Base-by-base conservation (phyloP, 2,113 vertebrate species). In the Romanogobio albipinnatus region DNA sequence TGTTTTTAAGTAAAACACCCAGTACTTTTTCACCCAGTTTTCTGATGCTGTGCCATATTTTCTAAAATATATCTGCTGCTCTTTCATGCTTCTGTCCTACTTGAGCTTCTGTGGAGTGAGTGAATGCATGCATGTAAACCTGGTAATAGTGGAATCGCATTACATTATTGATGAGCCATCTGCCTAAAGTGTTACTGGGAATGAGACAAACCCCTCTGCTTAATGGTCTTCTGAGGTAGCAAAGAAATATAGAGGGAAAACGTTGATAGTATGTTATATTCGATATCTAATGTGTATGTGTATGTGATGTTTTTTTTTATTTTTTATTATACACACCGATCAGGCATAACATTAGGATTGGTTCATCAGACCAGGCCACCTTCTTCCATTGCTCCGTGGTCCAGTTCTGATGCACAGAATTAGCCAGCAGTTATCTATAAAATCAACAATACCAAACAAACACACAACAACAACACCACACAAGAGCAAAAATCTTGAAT, bases 161-260 rank as follows among this genome's bases (percentile, higher is more conserved):
- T 93, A 88, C 87, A 91, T 94, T 92, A 94, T 92, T 88, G 86
- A 94, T 93, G 88, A 91, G 64, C 89, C 91, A 92, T 92, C 89
- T 93, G 92, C 91, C 89, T 66, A 79, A 53, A 80, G 51, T 88
- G 58, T 53, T 75, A 80, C 8, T 43, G 19, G n/a, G n/a, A 75
- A 62, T 17, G 14, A 79, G 58, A 10, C 39, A 1, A 62, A 79
- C 15, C 56, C 58, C n/a, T 45, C 26, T 14, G 49, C 49, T 51
- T 53, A 53, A 26, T 53, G 74, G 4, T 29, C n/a, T 49, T 53
- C 26, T 51, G 6, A 53, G 47, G 26, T 49, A 74, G 43, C 26
- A 24, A n/a, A 47, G 71, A 73, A 45, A 14, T 5, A 22, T 19
- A 39, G 19, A 13, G 5, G 22, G 24, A n/a, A 47, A 47, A 73